Evolutionary conservation across 2,888 invertebrate genomes (phyloP).

Genomic region (Pseudeuparius sepicola): DNA sequence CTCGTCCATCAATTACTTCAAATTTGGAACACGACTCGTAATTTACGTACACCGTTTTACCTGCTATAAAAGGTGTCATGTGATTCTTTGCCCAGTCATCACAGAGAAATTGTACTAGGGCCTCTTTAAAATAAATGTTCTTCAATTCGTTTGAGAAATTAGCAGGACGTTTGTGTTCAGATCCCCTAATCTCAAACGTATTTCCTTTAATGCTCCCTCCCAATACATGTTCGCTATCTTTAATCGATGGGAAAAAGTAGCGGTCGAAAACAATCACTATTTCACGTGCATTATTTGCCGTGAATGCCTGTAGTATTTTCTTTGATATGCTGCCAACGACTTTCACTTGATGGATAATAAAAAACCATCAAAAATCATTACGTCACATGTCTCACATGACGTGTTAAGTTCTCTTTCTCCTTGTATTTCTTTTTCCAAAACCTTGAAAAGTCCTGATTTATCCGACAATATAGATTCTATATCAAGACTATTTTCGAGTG

Average conservation of each 20-base stretch:
- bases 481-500: too few relatives aligned
- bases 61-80: slow-evolving; percentile 24
- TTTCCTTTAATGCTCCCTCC: slow-evolving; percentile 18
- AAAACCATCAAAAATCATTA: slow-evolving; percentile 24
- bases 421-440: too few relatives aligned
- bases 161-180: slow-evolving; percentile 16
- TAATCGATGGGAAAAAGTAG: slow-evolving; percentile 25
- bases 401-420: too few relatives aligned
- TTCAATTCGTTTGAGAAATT: slow-evolving; percentile 17
- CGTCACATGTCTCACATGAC: too few relatives aligned
- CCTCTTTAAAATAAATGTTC: slow-evolving; percentile 22
- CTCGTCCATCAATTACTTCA: slow-evolving; percentile 21
- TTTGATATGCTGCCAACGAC: too few relatives aligned
- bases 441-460: too few relatives aligned
- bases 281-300: too few relatives aligned
- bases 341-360: too few relatives aligned
- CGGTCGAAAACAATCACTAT: slow-evolving; percentile 21
- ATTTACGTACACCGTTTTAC: slow-evolving; percentile 23
- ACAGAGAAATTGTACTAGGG: slow-evolving; percentile 27
- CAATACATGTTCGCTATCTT: slow-evolving; percentile 23
- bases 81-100: slow-evolving; percentile 27
- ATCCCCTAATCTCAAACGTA: slow-evolving; percentile 14
- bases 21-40: slow-evolving; percentile 21
- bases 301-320: too few relatives aligned
- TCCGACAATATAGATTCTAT: too few relatives aligned